Conservation (phyloP, 2,113 vertebrate species). For the Serilophus lunatus region DNA sequence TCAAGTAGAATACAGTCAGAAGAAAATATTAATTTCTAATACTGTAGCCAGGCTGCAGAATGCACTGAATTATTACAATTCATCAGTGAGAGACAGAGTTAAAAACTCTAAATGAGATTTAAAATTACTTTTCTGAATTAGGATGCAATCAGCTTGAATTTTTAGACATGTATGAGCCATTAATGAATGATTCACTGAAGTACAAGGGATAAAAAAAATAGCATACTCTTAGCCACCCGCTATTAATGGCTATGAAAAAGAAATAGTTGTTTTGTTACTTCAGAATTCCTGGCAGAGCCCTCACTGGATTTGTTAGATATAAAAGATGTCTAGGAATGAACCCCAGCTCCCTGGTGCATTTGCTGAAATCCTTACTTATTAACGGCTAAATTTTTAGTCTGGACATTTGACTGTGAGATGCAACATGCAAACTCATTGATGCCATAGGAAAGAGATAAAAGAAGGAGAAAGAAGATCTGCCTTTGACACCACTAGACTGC, state of each 20-base stretch:
- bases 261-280: not conserved
- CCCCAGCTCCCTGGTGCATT: not conserved
- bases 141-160: not conserved
- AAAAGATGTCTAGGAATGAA: not conserved
- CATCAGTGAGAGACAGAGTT: not conserved
- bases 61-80: not conserved
- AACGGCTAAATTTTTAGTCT: not conserved
- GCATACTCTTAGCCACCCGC: not conserved
- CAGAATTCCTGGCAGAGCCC: not conserved
- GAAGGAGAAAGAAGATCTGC: not conserved
- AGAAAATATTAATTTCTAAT: not conserved
- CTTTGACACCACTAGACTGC: not conserved
- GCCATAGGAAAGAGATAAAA: not conserved
- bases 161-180: not conserved
- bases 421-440: not conserved
- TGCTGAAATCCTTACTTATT: not conserved
- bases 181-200: not conserved
- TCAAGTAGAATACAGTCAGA: not conserved
- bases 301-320: not conserved
- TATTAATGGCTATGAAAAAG: not conserved
- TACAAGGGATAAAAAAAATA: not conserved
- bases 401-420: not conserved
- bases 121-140: conserved; percentile 1
- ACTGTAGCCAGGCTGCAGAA: not conserved
- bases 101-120: not conserved